Conservation (phyloP, 2,888 invertebrate species). For the Molorchus minor region DNA sequence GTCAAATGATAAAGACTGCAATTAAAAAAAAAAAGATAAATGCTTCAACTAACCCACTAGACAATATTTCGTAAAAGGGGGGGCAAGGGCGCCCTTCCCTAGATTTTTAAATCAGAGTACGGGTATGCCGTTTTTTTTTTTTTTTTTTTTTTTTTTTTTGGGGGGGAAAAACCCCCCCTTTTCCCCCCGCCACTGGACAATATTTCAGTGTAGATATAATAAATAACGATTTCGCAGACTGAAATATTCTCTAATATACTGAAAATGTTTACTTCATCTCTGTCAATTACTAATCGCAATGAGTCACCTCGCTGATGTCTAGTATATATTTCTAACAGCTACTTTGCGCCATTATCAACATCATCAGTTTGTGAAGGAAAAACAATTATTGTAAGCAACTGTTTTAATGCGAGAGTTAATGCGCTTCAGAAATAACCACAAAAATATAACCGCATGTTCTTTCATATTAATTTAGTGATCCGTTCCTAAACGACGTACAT, state of each 20-base stretch:
- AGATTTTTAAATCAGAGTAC: no score
- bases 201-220: not conserved
- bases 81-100: no score
- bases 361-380: not conserved
- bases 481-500: slow-evolving; percentile 21
- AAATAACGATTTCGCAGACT: not conserved
- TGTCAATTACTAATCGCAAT: not conserved
- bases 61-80: no score
- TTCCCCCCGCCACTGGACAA: no score
- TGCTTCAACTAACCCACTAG: no score
- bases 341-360: slow-evolving; percentile 10
- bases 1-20: no score
- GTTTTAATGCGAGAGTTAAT: slow-evolving; percentile 26
- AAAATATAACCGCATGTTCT: slow-evolving; percentile 35
- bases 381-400: slow-evolving; percentile 15
- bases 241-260: not conserved
- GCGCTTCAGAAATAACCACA: slow-evolving; percentile 33
- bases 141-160: no score
- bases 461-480: slow-evolving; percentile 39
- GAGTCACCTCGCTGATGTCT: slow-evolving; percentile 4
- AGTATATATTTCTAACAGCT: slow-evolving; percentile 13
- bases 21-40: no score
- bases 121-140: no score
- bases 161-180: no score
- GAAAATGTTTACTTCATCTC: not conserved